Evolutionary conservation across 1,140 invertebrate genomes (phyloP).

Genomic region (Bombus fervidus): DNA sequence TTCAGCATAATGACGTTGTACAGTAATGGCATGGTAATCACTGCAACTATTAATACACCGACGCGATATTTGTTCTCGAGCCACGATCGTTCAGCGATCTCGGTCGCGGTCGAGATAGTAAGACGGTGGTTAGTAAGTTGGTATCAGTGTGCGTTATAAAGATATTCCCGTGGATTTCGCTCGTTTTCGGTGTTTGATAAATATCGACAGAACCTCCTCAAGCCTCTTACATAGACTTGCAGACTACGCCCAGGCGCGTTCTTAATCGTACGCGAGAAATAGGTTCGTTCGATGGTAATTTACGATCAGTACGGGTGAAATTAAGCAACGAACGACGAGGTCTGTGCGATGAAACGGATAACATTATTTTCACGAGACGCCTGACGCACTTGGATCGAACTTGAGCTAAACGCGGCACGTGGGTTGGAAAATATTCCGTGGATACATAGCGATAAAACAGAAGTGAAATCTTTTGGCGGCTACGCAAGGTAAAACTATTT

Average conservation of each 20-base stretch:
- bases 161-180: neutral
- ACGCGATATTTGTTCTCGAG: slow-evolving; percentile 63
- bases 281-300: neutral
- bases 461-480: slow-evolving; percentile 53
- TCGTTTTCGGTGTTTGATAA: neutral
- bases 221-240: neutral
- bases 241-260: neutral
- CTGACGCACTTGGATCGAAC: neutral
- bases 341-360: neutral
- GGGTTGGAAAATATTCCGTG: slow-evolving; percentile 1
- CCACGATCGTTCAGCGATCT: slow-evolving; percentile 56
- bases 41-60: slow-evolving; percentile 63
- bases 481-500: slow-evolving; percentile 55
- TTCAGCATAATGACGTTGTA: slow-evolving; percentile 68
- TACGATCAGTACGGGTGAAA: neutral
- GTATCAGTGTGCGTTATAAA: slow-evolving; percentile 25
- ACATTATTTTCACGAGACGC: slow-evolving; percentile 3
- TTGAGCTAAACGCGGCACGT: slow-evolving; percentile 8
- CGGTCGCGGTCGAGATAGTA: slow-evolving; percentile 26
- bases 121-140: neutral
- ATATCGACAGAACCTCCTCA: neutral
- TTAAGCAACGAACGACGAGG: neutral
- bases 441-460: slow-evolving; percentile 44
- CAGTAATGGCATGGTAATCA: slow-evolving; percentile 67
- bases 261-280: neutral